Evolutionary conservation across 2,113 vertebrate species (phyloP).

Genomic region (Pituophis catenifer): DNA sequence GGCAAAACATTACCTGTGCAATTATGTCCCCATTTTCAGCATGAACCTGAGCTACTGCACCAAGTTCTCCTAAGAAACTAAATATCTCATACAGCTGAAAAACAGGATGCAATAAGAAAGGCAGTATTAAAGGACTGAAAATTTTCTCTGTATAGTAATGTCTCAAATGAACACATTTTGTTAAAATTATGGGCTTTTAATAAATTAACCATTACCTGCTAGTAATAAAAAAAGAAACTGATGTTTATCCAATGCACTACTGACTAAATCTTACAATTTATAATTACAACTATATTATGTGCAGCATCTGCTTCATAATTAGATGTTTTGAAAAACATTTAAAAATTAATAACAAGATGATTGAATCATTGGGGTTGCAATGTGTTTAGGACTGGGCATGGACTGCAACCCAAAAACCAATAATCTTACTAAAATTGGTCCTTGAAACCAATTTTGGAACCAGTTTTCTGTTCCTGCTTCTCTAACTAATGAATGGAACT

Average conservation of each 20-base stretch:
- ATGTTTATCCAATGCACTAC: neutral
- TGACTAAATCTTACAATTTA: neutral
- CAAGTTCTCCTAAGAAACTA: slow-evolving; percentile 87
- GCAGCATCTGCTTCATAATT: neutral
- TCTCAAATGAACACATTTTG: neutral
- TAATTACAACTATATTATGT: neutral
- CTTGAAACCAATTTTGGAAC: neutral
- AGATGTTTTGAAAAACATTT: neutral
- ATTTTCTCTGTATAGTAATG: neutral
- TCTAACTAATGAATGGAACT: neutral
- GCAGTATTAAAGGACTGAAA: neutral
- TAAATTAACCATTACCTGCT: neutral
- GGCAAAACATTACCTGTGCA: slow-evolving; percentile 80
- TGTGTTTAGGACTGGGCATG: neutral
- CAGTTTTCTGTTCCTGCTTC: neutral
- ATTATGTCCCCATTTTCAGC: slow-evolving; percentile 97
- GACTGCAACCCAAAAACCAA: neutral
- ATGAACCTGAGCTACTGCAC: slow-evolving; percentile 91
- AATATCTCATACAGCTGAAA: slow-evolving; percentile 93
- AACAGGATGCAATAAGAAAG: slow-evolving; percentile 14
- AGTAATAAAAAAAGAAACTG: neutral
- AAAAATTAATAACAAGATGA: neutral
- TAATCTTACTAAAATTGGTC: neutral
- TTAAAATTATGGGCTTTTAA: neutral
- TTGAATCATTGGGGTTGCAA: neutral